Evolutionary conservation across 2,797 vertebrate genomes (phyloP).

Genomic region (Enteromius mattozi): DNA sequence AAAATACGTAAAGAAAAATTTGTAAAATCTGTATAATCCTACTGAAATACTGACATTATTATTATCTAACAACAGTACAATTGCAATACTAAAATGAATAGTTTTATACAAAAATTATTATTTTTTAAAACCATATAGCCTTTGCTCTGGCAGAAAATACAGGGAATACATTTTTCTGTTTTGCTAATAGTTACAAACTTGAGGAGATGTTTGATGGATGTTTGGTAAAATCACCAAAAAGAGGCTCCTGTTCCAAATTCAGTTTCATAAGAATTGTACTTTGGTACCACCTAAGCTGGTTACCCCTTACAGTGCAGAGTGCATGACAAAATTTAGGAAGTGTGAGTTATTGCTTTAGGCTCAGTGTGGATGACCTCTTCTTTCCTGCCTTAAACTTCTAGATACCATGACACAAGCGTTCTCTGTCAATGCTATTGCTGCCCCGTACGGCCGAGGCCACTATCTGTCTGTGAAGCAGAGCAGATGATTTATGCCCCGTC

Average conservation of each 20-base stretch:
- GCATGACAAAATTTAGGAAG: not conserved
- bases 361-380: conserved; percentile 40
- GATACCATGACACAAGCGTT: not conserved
- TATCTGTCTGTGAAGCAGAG: conserved; percentile 48
- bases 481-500: conserved; percentile 59
- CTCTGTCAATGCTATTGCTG: conserved; percentile 31
- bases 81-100: not conserved
- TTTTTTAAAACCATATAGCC: not conserved
- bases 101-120: too few relatives aligned
- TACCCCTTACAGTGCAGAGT: not conserved
- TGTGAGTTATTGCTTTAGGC: conserved; percentile 20
- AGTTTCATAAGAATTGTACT: not conserved
- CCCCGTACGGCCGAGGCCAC: conserved; percentile 44
- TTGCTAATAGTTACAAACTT: not conserved
- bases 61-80: not conserved
- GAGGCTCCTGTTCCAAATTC: not conserved
- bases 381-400: conserved; percentile 15
- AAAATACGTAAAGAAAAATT: not conserved
- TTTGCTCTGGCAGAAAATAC: not conserved
- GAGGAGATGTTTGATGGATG: not conserved
- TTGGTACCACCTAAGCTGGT: not conserved
- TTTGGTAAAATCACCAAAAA: not conserved
- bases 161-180: not conserved
- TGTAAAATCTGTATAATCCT: not conserved
- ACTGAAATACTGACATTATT: not conserved